Conservation (phyloP, 1,140 invertebrate species). For the Drosophila carrolli region DNA sequence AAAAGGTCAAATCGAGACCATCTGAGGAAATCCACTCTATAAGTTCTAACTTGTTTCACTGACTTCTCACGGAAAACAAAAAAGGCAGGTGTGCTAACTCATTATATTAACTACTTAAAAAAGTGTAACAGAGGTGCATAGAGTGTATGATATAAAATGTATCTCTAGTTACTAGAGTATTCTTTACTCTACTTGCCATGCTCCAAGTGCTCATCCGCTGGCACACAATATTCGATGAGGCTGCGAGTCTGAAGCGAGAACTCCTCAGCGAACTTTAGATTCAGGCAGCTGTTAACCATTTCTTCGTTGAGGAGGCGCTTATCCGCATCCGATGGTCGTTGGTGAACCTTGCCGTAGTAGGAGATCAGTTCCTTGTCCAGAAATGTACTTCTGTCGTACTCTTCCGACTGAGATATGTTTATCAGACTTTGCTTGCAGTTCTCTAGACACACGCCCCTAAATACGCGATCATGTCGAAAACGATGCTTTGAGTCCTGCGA, state of each 20-base stretch:
- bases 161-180: neutral
- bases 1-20: constrained; percentile 43
- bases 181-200: constrained; percentile 38
- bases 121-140: too few species aligned
- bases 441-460: constrained; percentile 85
- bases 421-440: constrained; percentile 47
- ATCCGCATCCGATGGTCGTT: constrained; percentile 40
- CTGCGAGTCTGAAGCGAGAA: constrained; percentile 56
- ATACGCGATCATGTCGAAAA: constrained; percentile 86
- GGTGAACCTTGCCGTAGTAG: constrained; percentile 61
- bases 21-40: constrained; percentile 23
- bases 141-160: too few species aligned
- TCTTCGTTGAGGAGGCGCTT: constrained; percentile 53
- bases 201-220: constrained; percentile 30
- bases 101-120: too few species aligned
- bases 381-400: constrained; percentile 29
- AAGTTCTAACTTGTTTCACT: neutral
- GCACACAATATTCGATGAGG: constrained; percentile 72
- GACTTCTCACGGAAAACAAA: too few species aligned
- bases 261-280: constrained; percentile 52
- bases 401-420: neutral
- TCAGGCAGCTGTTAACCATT: constrained; percentile 68
- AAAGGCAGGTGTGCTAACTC: too few species aligned
- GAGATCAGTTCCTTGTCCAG: constrained; percentile 51
- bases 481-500: constrained; percentile 84